Percentiles rank a stretch among this genome's conserved stretches.
These are phyloP conservation scores for Megaptera novaeangliae DNA, from an alignment of 2,113 vertebrate species.

Conservation along the genomic window DNA sequence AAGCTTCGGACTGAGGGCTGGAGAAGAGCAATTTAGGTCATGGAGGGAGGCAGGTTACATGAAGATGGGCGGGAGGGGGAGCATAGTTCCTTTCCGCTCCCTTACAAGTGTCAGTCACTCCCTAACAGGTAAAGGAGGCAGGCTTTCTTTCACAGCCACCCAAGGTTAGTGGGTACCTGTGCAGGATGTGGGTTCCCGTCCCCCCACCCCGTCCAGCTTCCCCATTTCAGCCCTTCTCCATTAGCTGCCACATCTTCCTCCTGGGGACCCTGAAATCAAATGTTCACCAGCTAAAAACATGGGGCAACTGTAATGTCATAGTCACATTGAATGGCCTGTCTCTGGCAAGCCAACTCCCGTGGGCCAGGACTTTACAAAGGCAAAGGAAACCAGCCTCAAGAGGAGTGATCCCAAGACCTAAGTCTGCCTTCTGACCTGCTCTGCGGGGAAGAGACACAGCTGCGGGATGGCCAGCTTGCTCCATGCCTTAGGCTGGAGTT, in stretches of 20 bases:
- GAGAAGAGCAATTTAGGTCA: not conserved
- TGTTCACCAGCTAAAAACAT: not conserved
- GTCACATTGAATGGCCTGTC: not conserved
- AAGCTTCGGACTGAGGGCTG: not conserved
- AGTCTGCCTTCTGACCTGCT: not conserved
- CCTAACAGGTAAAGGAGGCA: not conserved
- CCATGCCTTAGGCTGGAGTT: slow-evolving; percentile 58
- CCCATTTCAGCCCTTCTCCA: not conserved
- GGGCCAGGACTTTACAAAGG: not conserved
- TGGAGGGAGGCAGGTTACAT: not conserved
- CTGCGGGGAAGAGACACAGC: rapidly evolving
- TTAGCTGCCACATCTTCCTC: not conserved
- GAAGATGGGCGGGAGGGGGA: not conserved
- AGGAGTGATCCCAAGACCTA: not conserved
- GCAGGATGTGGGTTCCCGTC: too few species aligned
- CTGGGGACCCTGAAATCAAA: not conserved
- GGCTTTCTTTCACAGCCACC: not conserved
- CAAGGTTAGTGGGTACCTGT: not conserved
- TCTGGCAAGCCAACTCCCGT: not conserved
- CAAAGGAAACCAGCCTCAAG: not conserved
- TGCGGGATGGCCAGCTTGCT: slow-evolving; percentile 26
- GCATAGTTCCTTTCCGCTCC: not conserved
- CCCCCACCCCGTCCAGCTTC: not conserved
- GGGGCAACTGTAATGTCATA: not conserved
- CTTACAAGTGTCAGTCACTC: not conserved